Percentiles rank a stretch among this genome's conserved stretches.
Evolutionary conservation across 1,140 invertebrate genomes (phyloP).

Genomic region (Saccostrea cuccullata): DNA sequence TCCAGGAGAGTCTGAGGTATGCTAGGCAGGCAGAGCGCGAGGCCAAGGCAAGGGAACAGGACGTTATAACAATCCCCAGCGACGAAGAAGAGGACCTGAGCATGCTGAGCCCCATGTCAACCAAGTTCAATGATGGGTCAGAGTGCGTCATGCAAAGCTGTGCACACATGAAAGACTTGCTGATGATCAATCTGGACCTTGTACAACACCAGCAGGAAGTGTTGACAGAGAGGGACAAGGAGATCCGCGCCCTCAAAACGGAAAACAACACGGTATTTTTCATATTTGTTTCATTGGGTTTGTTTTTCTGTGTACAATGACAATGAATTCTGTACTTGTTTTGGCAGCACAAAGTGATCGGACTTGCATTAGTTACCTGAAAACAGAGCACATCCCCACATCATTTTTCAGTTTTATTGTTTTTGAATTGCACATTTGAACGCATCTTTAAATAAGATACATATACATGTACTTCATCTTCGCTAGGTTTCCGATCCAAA

Average conservation of each 20-base stretch:
- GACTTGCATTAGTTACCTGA: too few species aligned
- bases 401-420: too few species aligned
- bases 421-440: too few species aligned
- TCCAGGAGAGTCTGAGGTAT: slow-evolving; percentile 70
- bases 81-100: slow-evolving; percentile 36
- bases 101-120: neutral
- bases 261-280: slow-evolving; percentile 63
- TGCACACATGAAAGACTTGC: slow-evolving; percentile 65
- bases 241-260: slow-evolving; percentile 59
- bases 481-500: too few species aligned
- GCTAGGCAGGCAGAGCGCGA: slow-evolving; percentile 60
- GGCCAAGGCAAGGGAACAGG: neutral
- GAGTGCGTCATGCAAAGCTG: slow-evolving; percentile 25
- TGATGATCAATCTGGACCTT: slow-evolving; percentile 66
- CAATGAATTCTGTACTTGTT: too few species aligned
- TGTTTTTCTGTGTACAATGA: neutral
- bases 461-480: too few species aligned
- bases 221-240: slow-evolving; percentile 63
- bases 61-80: slow-evolving; percentile 35
- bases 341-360: too few species aligned
- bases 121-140: neutral
- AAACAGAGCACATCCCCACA: too few species aligned
- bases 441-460: too few species aligned
- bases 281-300: neutral
- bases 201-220: slow-evolving; percentile 69